These are phyloP conservation scores for Aromia moschata DNA, from an alignment of 2,888 invertebrate species.

Conservation along the genomic window DNA sequence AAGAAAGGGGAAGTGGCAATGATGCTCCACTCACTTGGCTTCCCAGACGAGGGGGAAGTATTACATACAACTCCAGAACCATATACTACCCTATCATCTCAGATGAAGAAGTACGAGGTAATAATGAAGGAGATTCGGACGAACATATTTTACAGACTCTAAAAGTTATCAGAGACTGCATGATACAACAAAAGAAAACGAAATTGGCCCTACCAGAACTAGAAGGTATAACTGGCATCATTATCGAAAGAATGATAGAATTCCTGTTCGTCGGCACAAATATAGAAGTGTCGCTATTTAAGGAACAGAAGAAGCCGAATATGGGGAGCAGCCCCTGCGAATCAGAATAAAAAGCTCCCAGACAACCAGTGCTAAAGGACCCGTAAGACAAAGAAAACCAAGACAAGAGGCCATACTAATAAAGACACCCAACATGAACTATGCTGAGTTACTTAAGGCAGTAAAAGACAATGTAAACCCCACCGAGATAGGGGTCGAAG, in stretches of 20 bases:
- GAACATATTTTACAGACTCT: background rate
- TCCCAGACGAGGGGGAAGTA: background rate
- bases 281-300: background rate
- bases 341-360: too few relatives aligned
- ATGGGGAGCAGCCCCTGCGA: too few relatives aligned
- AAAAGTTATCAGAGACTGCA: background rate
- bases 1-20: background rate
- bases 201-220: background rate
- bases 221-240: background rate
- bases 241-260: background rate
- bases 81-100: background rate
- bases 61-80: background rate
- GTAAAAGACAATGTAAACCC: background rate
- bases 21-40: background rate
- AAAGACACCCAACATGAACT: background rate
- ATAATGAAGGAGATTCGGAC: too few relatives aligned
- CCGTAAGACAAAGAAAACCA: background rate
- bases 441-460: background rate
- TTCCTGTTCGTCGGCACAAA: background rate
- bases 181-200: background rate
- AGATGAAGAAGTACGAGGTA: background rate
- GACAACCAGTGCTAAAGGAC: background rate
- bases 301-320: background rate
- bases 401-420: background rate
- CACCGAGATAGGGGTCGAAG: background rate